Base-by-base conservation (phyloP, 2,113 vertebrate genomes). In the Spheniscus mendiculus region DNA sequence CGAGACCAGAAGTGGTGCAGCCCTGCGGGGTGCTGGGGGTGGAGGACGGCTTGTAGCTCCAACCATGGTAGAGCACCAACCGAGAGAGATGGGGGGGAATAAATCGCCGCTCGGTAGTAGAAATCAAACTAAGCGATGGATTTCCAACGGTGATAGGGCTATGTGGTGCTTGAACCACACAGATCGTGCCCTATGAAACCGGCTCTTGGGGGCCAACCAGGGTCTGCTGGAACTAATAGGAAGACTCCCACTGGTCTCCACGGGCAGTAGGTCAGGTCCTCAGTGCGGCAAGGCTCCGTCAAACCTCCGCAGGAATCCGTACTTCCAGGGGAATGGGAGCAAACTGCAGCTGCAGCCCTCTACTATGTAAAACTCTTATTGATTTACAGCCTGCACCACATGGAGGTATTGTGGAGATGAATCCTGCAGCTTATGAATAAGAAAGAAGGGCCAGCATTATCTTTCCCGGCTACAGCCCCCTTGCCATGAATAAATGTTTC, bases 81-180 rank as follows among this genome's bases (percentile, higher is more conserved):
- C 0, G 0, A n/a, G 42, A 59, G 38, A 21, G 16, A 13, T 5
- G n/a, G 21, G 10, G 15, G 15, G 26, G 5, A 52, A 40, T 32
- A 74, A 70, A 83, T 27, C 5, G 0, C 26, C 0, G 2, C 15
- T 40, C 0, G 0, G 36, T 20, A 36, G 36, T 2, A 55, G 65
- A 34, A 78, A 42, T 53, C 25, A 62, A 45, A 32, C 11, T 38
- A 8, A 8, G 34, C 5, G 32, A 47, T 53, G 55, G 65, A 36
- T 73, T 87, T 80, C 49, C 27, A 87, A n/a, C 49, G 19, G 29
- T 2, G 32, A 47, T 1, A 53, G 11, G 34, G 62, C 30, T 49
- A 26, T 0, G 3, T 49, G 65, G 18, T 44, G 32, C 67, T 59
- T 21, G 62, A 84, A 21, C 40, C 40, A 9, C 25, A 11, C 2